Conservation (phyloP, 2,113 vertebrate species). For the Nyctereutes procyonoides region DNA sequence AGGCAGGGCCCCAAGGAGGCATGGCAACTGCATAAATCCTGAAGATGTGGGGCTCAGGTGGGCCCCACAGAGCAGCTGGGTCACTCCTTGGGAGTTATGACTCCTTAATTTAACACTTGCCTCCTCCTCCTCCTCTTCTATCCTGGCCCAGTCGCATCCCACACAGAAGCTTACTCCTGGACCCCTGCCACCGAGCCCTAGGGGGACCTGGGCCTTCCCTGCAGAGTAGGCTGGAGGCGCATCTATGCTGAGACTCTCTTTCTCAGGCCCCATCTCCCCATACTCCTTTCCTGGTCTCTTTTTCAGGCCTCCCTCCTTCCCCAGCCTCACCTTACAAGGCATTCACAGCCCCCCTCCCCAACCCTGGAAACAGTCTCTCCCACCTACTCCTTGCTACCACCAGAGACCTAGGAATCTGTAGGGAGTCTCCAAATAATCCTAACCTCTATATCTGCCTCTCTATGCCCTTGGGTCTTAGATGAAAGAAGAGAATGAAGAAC, state of each 20-base stretch:
- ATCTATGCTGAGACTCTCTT: background rate
- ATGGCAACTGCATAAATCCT: conserved; percentile 56
- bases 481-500: background rate
- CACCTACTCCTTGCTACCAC: background rate
- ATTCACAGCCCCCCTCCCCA: background rate
- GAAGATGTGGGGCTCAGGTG: conserved; percentile 24
- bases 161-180: background rate
- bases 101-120: conserved; percentile 44
- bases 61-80: background rate
- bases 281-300: background rate
- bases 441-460: background rate
- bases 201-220: background rate
- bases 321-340: background rate
- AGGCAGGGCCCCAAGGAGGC: conserved; percentile 6
- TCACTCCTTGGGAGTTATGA: background rate
- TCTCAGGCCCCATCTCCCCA: background rate
- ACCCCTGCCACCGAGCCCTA: background rate
- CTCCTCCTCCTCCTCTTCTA: background rate
- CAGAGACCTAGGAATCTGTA: background rate
- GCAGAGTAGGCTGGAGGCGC: no score
- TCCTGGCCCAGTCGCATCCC: background rate
- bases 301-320: background rate
- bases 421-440: background rate
- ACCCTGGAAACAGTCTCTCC: background rate
- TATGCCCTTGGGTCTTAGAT: background rate